Conservation (phyloP, 2,888 invertebrate genomes). For the Steinernema hermaphroditum region DNA sequence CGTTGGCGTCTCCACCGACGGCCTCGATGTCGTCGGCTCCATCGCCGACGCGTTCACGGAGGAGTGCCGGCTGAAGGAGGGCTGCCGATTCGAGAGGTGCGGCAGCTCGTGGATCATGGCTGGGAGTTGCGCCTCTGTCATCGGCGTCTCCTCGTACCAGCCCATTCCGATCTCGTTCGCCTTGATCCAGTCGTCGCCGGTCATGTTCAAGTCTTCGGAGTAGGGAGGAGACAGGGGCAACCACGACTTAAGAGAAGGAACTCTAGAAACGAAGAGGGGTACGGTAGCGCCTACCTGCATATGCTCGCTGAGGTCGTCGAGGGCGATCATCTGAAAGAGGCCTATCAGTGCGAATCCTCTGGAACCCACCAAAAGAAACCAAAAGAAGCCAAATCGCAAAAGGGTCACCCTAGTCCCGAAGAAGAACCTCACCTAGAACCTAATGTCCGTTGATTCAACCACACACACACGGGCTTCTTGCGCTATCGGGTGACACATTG, state of each 20-base stretch:
- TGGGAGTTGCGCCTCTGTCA: conserved; percentile 49
- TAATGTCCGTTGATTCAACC: conserved; percentile 25
- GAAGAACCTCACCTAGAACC: not conserved
- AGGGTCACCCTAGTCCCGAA: not conserved
- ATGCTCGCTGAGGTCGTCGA: not conserved
- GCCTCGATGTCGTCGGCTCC: not conserved
- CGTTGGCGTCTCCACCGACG: not conserved
- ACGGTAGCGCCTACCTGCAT: conserved; percentile 3
- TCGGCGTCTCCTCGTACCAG: conserved; percentile 73
- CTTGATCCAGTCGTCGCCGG: conserved; percentile 18
- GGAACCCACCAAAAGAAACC: not conserved
- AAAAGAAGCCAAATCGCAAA: conserved; percentile 18
- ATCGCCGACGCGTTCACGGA: not conserved
- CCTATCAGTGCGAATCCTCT: not conserved
- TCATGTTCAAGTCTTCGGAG: conserved; percentile 72
- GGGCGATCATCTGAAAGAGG: conserved; percentile 3
- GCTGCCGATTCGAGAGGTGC: conserved; percentile 12
- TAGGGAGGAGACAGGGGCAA: conserved; percentile 93
- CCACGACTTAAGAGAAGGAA: conserved; percentile 77
- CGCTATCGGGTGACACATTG: conserved; percentile 14
- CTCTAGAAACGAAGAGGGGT: not conserved
- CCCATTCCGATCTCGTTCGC: conserved; percentile 72
- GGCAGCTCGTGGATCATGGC: conserved; percentile 42
- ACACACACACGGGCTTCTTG: conserved; percentile 27
- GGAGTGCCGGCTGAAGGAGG: not conserved